Conservation (phyloP, 2,797 vertebrate genomes). For the Sciurus vulgaris region DNA sequence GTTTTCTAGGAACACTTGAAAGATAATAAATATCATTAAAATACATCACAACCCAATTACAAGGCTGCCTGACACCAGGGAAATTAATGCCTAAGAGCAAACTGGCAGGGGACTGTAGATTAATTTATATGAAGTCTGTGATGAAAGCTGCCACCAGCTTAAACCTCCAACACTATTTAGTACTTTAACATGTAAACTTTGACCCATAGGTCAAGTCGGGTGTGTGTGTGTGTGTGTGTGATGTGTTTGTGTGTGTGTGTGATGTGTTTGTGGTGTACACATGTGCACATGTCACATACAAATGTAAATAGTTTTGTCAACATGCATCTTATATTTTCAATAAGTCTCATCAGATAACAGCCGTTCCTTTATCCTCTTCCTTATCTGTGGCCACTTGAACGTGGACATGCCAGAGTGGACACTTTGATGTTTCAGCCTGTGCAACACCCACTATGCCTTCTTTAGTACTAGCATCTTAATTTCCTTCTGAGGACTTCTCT, state of each 20-base stretch:
- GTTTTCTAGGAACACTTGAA: slow-evolving; percentile 75
- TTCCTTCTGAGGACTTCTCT: background rate
- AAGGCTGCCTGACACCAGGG: slow-evolving; percentile 63
- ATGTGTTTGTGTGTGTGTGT: background rate
- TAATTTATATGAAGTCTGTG: slow-evolving; percentile 66
- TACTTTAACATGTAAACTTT: slow-evolving; percentile 67
- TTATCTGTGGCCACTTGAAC: slow-evolving; percentile 59
- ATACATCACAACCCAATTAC: slow-evolving; percentile 77
- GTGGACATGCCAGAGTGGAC: background rate
- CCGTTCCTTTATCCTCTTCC: slow-evolving; percentile 41
- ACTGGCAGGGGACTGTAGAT: slow-evolving; percentile 49
- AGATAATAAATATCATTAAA: slow-evolving; percentile 80
- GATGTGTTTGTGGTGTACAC: background rate
- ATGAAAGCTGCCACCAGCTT: slow-evolving; percentile 37
- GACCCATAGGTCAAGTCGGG: slow-evolving; percentile 38
- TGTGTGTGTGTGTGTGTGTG: too few relatives aligned
- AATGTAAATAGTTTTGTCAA: slow-evolving; percentile 68
- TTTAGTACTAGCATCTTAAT: background rate
- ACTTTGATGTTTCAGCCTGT: background rate
- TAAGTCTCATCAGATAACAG: slow-evolving; percentile 58
- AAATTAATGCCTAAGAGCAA: slow-evolving; percentile 66
- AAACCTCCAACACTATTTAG: slow-evolving; percentile 24
- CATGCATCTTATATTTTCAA: slow-evolving; percentile 3
- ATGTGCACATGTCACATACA: background rate
- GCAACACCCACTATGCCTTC: background rate